Evolutionary conservation across 2,797 vertebrate species (phyloP), one percentile per base, ranked within the genome.

Genomic region (Menidia menidia): DNA sequence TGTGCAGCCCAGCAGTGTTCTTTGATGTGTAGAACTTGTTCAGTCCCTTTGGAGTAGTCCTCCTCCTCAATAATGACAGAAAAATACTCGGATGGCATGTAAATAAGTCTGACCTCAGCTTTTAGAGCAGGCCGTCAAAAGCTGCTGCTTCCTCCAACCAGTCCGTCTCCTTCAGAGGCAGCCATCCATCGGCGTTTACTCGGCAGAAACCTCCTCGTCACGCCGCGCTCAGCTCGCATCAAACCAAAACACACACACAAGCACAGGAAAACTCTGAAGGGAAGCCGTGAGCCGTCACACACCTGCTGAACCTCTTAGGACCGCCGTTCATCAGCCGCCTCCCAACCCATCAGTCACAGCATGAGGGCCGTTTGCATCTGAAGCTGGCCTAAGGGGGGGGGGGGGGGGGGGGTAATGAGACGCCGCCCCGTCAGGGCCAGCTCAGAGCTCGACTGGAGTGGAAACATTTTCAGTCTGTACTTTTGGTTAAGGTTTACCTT

Each of bases 241-340:
- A 84, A 80, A 50, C 82, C 83, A 89, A 88, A 81, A 81, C 68
- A 61, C 44, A 54, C 66, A 82, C 44, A 73, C 44, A 55, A 50
- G 25, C 57, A 25, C n/a, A 58, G 78, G 62, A 51, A 83, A 69
- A 77, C 57, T 79, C 53, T 67, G 75, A 82, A 81, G 76, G 75
- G 86, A 87, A 56, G 42, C 52, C 16, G 9, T 31, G 53, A 68
- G 45, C 58, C 44, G 16, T 73, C 42, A 4, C 25, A 50, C 6
- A 4, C 25, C 30, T n/a, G 3, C 19, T n/a, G 33, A 75, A 58
- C 59, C 1, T 25, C 55, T 78, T 63, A 3, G 12, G 68, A 71
- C 43, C 47, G 15, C 57, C 9, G 16, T 30, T 51, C 19, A 18
- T 64, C 4, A 1, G 39, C 30, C 25, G 43, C 16, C 9, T 65